Evolutionary conservation across 2,113 vertebrate genomes (phyloP), one percentile per base, ranked within the genome.

Genomic region (Puntigrus tetrazona): DNA sequence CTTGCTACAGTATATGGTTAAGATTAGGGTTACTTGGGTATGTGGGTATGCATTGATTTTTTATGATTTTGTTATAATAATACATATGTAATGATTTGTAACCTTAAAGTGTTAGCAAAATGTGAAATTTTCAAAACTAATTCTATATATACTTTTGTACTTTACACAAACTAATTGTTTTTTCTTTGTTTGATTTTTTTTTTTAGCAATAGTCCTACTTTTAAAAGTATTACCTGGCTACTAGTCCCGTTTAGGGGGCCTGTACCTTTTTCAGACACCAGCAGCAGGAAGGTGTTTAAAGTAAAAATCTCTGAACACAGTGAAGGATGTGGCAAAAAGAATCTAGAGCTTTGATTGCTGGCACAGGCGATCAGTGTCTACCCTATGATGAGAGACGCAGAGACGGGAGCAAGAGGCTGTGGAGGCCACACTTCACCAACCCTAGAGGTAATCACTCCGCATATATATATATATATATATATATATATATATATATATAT

Each of bases 161-260:
- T 52, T 29, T n/a, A 22, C 31, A 14, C 5, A 13, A 34, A 25
- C 77, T 77, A 45, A 76, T 41, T 63, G 5, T 10, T 50, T 80
- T n/a, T 25, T 72, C 73, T 34, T 38, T 67, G 25, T 81, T 45
- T 69, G 2, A 45, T 20, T 52, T 57, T 50, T n/a, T n/a, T n/a
- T n/a, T 80, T 22, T 92, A 99, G 98, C 91, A 98, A 96, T 94
- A 99, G 96, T 86, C 98, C 97, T 0, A 99, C 84, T n/a, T n/a
- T n/a, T n/a, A n/a, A n/a, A 99, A 98, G 85, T 99, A 99, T 94
- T 99, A 99, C 93, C 92, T 99, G 95, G 94, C 97, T 72, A 96
- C 96, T 70, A 98, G 97, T 91, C 96, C 98, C 0, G 96, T 97
- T 91, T 96, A 94, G 0, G 95, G 96, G 50, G 94, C 95, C 94